These are phyloP conservation scores for Paracanthobrama guichenoti DNA, from an alignment of 2,113 vertebrate genomes.

Conservation along the genomic window DNA sequence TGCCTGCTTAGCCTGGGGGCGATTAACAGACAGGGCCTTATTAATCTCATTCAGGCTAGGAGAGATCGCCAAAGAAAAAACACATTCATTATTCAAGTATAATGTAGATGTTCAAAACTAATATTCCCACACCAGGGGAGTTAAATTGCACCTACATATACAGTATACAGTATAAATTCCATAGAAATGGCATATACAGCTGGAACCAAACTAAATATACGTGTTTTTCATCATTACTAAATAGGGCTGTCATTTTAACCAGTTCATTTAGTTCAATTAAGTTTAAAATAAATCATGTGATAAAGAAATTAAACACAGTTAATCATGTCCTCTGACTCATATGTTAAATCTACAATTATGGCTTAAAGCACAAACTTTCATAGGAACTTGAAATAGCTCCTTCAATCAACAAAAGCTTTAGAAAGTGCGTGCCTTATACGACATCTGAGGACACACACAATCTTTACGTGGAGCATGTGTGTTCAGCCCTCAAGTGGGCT, in stretches of 20 bases:
- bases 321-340: background rate
- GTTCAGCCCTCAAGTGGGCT: no score
- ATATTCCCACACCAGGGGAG: conserved; percentile 7
- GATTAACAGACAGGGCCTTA: conserved; percentile 22
- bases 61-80: background rate
- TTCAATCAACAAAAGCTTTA: background rate
- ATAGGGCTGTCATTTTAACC: background rate
- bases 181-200: conserved; percentile 4
- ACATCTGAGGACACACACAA: no score
- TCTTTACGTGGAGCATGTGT: no score
- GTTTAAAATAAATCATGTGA: background rate
- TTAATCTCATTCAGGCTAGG: conserved; percentile 15
- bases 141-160: background rate
- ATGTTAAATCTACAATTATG: background rate
- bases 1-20: background rate
- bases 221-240: background rate
- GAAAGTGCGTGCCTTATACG: no score
- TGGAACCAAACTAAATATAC: background rate
- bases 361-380: background rate
- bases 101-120: background rate
- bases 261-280: background rate
- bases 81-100: conserved; percentile 15
- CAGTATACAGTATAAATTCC: background rate
- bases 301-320: background rate
- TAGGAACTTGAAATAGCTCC: background rate